Conservation (phyloP, 1,140 invertebrate genomes). For the Sycophila sp. region DNA sequence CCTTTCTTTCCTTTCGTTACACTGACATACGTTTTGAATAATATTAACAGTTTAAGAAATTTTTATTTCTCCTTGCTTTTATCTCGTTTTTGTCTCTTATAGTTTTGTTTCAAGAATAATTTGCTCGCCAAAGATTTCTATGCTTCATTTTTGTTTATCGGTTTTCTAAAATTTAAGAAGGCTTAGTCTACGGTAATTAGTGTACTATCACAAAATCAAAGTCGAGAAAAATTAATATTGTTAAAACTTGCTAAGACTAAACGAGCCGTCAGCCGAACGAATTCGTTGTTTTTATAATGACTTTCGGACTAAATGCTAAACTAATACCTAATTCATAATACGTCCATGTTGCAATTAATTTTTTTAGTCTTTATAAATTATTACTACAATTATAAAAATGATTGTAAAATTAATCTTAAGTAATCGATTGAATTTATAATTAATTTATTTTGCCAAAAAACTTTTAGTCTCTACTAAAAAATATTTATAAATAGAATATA, state of each 20-base stretch:
- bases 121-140: not conserved
- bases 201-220: not conserved
- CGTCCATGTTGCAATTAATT: too few species aligned
- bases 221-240: not conserved
- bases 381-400: too few species aligned
- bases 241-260: not conserved
- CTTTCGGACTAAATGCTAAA: too few species aligned
- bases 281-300: slow-evolving; percentile 5
- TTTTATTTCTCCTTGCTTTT: not conserved
- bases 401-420: too few species aligned
- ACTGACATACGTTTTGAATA: not conserved
- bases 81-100: too few species aligned
- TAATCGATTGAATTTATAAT: too few species aligned
- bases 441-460: too few species aligned
- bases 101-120: not conserved
- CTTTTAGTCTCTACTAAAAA: too few species aligned
- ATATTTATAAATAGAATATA: too few species aligned
- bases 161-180: not conserved
- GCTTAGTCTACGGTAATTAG: not conserved
- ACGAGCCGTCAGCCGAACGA: not conserved
- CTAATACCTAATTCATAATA: too few species aligned
- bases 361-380: too few species aligned
- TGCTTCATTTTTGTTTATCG: not conserved
- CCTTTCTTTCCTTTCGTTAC: not conserved
- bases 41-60: not conserved